Evolutionary conservation across 2,113 vertebrate species (phyloP).

Genomic region (Corapipo altera): DNA sequence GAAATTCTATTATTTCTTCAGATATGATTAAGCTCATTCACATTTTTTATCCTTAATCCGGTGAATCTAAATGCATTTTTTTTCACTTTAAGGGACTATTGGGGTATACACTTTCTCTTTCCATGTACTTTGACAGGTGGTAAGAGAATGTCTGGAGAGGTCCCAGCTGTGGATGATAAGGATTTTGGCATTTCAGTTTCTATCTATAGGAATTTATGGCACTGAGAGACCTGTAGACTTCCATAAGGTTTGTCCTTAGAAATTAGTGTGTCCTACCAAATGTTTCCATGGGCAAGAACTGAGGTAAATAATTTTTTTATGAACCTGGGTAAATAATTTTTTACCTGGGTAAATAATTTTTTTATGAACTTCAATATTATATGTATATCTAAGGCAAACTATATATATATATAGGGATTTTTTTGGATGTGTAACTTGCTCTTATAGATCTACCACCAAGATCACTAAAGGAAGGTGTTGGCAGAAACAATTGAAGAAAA

Average conservation of each 20-base stretch:
- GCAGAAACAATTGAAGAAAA: background rate
- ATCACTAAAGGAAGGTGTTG: background rate
- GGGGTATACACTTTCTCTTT: background rate
- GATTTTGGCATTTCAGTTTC: background rate
- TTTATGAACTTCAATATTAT: background rate
- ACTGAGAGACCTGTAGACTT: background rate
- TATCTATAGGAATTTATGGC: background rate
- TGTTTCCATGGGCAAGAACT: background rate
- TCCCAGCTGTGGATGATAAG: background rate
- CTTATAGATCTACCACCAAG: background rate
- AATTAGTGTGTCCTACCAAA: background rate
- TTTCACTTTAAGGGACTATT: background rate
- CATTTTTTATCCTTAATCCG: background rate
- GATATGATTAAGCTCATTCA: background rate
- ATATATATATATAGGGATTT: background rate
- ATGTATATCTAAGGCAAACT: background rate
- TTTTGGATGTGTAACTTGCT: background rate
- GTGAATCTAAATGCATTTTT: background rate
- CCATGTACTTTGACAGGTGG: background rate
- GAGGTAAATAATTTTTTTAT: background rate
- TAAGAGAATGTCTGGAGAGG: background rate
- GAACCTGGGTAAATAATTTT: background rate
- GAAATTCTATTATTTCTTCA: background rate
- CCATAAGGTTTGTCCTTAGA: background rate
- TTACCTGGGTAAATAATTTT: background rate